phyloP scores from a whole-genome alignment of 2,797 vertebrate genomes.

The Enteromius argenteus region DNA sequence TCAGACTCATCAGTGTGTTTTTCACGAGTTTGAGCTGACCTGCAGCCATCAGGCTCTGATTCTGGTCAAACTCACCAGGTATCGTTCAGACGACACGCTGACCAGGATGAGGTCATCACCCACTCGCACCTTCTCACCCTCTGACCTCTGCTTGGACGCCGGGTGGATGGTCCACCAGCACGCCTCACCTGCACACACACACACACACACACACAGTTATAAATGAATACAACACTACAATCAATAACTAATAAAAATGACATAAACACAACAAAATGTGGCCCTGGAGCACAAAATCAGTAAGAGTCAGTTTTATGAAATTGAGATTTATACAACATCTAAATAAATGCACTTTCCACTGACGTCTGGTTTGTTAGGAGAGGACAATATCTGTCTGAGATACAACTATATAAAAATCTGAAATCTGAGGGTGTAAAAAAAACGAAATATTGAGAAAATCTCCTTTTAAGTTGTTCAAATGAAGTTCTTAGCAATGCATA shows the following conservation, averaged over 20 bases:
- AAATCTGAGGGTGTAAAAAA: too few species aligned
- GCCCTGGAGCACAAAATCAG: too few species aligned
- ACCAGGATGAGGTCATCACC: slow-evolving; percentile 97
- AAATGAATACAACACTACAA: background rate
- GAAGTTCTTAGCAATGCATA: too few species aligned
- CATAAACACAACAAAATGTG: background rate
- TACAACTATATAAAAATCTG: too few species aligned
- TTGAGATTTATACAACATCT: too few species aligned
- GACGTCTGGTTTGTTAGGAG: too few species aligned
- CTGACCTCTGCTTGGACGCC: slow-evolving; percentile 94
- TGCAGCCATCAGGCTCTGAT: background rate
- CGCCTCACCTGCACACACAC: slow-evolving; percentile 84
- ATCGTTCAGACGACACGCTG: slow-evolving; percentile 94
- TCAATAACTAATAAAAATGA: background rate
- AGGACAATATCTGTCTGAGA: too few species aligned
- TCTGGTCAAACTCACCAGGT: slow-evolving; percentile 84
- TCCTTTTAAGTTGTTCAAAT: too few species aligned
- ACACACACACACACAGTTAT: slow-evolving; percentile 1
- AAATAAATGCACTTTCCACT: too few species aligned
- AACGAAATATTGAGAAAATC: too few species aligned
- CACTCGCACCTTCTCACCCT: slow-evolving; percentile 95
- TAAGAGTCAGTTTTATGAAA: too few species aligned
- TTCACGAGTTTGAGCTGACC: background rate
- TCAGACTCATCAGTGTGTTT: background rate
- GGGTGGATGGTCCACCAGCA: slow-evolving; percentile 99